phyloP scores from a whole-genome alignment of 2,113 vertebrate genomes.

The Pedionomus torquatus region DNA sequence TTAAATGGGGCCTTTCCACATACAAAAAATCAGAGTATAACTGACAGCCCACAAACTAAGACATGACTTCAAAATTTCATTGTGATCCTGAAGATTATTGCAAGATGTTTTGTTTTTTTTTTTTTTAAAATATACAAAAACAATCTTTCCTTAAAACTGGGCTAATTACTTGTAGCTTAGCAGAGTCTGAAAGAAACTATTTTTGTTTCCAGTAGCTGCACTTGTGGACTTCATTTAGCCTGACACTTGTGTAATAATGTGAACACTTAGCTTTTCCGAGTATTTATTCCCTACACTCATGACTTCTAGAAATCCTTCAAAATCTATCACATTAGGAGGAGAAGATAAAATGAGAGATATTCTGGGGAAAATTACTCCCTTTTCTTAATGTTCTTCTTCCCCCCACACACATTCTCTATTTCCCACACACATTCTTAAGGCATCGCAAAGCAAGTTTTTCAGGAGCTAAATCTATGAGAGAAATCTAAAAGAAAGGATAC shows the following conservation, averaged over 20 bases:
- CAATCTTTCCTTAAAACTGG: not conserved
- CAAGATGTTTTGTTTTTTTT: not conserved
- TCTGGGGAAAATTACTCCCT: conserved; percentile 51
- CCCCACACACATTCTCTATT: conserved; percentile 25
- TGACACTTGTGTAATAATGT: conserved; percentile 15
- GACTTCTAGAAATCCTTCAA: conserved; percentile 55
- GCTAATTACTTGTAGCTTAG: not conserved
- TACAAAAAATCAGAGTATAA: not conserved
- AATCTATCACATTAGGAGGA: not conserved
- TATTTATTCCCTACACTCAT: conserved; percentile 24
- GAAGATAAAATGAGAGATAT: conserved; percentile 34
- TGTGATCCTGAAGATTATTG: not conserved
- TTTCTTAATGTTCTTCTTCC: conserved; percentile 54
- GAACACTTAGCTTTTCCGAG: conserved; percentile 44
- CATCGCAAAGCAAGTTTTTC: not conserved
- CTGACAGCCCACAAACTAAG: not conserved
- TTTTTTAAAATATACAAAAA: not conserved
- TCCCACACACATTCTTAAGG: conserved; percentile 46
- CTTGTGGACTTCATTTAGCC: not conserved
- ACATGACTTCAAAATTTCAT: not conserved
- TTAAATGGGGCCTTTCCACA: not conserved
- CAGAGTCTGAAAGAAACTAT: not conserved
- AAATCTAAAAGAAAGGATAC: not conserved
- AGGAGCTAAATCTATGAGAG: not conserved
- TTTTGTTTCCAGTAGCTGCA: not conserved